Conservation (phyloP, 2,797 vertebrate genomes). For the Galaxias olidus region DNA sequence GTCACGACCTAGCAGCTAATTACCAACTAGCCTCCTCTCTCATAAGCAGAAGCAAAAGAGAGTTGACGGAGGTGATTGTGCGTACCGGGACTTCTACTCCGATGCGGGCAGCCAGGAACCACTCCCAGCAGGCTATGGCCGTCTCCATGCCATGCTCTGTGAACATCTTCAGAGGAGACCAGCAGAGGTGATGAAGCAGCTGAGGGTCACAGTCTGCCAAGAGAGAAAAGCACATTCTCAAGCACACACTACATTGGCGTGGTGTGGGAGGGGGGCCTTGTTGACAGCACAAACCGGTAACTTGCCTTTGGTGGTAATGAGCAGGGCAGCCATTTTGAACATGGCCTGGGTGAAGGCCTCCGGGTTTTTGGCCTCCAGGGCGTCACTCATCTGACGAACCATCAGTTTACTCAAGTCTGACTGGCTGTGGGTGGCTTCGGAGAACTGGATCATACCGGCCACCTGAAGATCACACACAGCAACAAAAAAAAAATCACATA, state of each 20-base stretch:
- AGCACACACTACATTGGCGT: no score
- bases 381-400: constrained; percentile 84
- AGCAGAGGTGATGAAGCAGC: constrained; percentile 94
- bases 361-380: constrained; percentile 76
- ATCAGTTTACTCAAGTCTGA: constrained; percentile 91
- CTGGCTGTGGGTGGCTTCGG: constrained; percentile 80
- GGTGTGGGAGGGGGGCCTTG: no score
- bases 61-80: neutral
- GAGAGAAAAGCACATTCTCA: neutral
- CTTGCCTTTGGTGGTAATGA: constrained; percentile 91
- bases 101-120: constrained; percentile 92
- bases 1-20: no score
- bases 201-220: constrained; percentile 87
- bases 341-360: constrained; percentile 92
- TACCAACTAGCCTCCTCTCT: no score
- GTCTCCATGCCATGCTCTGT: constrained; percentile 95
- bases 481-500: no score
- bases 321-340: constrained; percentile 94
- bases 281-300: no score
- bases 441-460: constrained; percentile 94
- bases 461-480: constrained; percentile 75
- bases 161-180: constrained; percentile 96
- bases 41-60: no score
- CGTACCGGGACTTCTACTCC: constrained; percentile 94
- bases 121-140: constrained; percentile 97